Percentiles rank a stretch among this genome's conserved stretches.
Evolutionary conservation across 2,888 invertebrate species (phyloP).

Genomic region (Mimas tiliae): DNA sequence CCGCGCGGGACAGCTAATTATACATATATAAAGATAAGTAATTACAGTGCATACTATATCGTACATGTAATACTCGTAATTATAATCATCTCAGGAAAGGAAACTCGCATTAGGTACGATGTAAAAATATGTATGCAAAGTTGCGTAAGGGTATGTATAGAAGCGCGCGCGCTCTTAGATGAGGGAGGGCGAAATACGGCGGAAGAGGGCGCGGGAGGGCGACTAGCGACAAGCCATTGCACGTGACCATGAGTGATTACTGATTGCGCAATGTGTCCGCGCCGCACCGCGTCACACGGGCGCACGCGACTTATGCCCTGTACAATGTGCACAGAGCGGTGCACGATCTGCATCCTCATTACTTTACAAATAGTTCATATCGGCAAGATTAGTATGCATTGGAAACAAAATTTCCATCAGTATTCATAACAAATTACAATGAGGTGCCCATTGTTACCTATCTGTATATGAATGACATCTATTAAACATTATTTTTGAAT

Average conservation of each 20-base stretch:
- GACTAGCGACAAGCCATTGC: conserved; percentile 34
- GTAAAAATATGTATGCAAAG: not conserved
- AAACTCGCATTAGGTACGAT: not conserved
- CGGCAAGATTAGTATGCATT: too few species aligned
- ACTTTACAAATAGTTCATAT: not conserved
- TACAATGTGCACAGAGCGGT: not conserved
- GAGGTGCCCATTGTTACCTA: not conserved
- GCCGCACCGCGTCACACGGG: conserved; percentile 55
- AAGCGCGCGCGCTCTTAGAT: not conserved
- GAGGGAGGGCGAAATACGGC: not conserved
- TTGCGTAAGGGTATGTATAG: conserved; percentile 7
- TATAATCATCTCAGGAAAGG: too few species aligned
- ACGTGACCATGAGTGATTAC: conserved; percentile 63
- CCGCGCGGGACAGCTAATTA: too few species aligned
- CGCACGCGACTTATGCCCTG: conserved; percentile 19
- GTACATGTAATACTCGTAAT: too few species aligned
- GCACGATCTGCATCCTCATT: not conserved
- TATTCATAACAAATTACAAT: too few species aligned
- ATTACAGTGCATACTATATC: too few species aligned
- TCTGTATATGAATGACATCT: not conserved
- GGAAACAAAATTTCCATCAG: too few species aligned
- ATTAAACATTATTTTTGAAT: not conserved
- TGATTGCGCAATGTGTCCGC: conserved; percentile 62
- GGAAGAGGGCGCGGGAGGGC: not conserved
- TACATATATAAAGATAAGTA: too few species aligned